Conservation (phyloP, 2,888 invertebrate species). For the Nycteola revayana region DNA sequence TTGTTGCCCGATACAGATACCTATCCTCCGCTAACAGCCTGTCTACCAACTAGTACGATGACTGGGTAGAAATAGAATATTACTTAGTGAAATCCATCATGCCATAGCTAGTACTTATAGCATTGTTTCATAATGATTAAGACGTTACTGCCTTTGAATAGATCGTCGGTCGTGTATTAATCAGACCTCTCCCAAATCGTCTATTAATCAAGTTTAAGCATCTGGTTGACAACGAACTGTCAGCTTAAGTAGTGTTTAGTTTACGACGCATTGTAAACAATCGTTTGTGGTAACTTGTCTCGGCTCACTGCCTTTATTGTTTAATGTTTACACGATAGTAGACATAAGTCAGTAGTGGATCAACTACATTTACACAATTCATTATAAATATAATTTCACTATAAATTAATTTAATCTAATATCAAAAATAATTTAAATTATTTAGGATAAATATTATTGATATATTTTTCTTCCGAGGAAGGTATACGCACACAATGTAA, state of each 20-base stretch:
- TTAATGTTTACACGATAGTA: constrained; percentile 62
- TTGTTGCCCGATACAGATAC: too few relatives aligned
- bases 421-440: background rate
- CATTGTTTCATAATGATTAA: constrained; percentile 66
- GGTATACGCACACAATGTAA: too few relatives aligned
- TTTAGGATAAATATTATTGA: too few relatives aligned
- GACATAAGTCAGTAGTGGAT: constrained; percentile 37
- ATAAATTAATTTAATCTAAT: background rate
- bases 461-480: too few relatives aligned
- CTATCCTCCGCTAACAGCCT: too few relatives aligned
- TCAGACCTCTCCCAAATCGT: constrained; percentile 67
- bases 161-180: constrained; percentile 64
- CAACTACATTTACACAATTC: constrained; percentile 4
- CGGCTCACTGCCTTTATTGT: constrained; percentile 62
- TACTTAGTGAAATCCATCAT: constrained; percentile 44
- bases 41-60: background rate
- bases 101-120: constrained; percentile 36
- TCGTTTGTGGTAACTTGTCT: constrained; percentile 64
- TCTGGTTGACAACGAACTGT: constrained; percentile 77
- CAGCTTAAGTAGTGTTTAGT: constrained; percentile 78
- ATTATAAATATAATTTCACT: too few relatives aligned
- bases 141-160: constrained; percentile 57
- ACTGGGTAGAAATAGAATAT: constrained; percentile 1
- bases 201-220: constrained; percentile 79
- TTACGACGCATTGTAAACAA: constrained; percentile 66